phyloP scores from a whole-genome alignment of 2,797 vertebrate species.

The Spinus olivaceus region DNA sequence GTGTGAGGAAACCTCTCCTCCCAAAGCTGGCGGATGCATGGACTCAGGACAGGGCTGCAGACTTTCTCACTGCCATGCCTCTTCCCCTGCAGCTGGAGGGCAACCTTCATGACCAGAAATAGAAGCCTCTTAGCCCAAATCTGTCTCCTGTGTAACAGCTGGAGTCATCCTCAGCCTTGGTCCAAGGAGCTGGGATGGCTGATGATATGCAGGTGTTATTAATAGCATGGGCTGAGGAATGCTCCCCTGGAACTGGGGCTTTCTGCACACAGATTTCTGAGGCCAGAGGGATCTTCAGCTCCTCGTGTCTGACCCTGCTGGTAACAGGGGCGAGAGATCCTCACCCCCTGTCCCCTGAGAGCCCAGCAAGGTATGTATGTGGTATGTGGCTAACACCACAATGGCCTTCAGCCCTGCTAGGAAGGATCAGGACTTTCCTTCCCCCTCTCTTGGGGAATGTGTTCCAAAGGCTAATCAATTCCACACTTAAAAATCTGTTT shows the following conservation, averaged over 20 bases:
- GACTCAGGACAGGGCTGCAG: not conserved
- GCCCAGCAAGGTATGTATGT: not conserved
- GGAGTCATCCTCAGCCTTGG: not conserved
- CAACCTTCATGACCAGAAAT: not conserved
- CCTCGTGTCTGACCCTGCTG: not conserved
- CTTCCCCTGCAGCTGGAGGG: not conserved
- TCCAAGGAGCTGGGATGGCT: not conserved
- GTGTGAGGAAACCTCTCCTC: not conserved
- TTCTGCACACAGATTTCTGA: not conserved
- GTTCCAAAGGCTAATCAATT: constrained; percentile 52
- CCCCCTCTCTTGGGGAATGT: not conserved
- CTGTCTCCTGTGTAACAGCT: not conserved
- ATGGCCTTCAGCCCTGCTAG: not conserved
- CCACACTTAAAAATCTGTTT: constrained; percentile 48
- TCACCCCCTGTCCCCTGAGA: not conserved
- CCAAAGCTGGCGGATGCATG: fast-evolving
- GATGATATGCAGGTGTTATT: not conserved
- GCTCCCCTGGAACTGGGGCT: not conserved
- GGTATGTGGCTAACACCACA: not conserved
- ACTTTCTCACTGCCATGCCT: not conserved
- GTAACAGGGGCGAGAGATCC: not conserved
- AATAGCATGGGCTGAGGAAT: constrained; percentile 16
- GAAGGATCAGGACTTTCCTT: not conserved
- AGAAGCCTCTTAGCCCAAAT: not conserved
- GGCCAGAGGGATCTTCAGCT: not conserved